Base-by-base conservation (phyloP, 1,140 invertebrate genomes). In the Rhopalosiphum maidis region DNA sequence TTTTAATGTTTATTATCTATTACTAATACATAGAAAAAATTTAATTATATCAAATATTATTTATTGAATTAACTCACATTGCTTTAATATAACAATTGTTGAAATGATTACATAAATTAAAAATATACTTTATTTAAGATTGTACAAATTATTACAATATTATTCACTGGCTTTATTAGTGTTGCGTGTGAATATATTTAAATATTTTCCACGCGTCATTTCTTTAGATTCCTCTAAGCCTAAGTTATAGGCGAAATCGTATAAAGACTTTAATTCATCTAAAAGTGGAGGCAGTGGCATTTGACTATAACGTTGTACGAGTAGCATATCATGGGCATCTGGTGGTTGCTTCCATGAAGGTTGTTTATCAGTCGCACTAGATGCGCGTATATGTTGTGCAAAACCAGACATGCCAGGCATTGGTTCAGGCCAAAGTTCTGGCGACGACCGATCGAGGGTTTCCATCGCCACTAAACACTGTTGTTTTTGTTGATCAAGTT, bases 191-290 rank as follows among this genome's bases (percentile, higher is more conserved):
- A 95, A 94, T 87, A 99, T 98, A 95, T 98, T 98, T 83, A 99
- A 96, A 95, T 99, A 98, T 96, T 99, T 99, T 68, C 98, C 98
- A 94, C 98, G 96, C 0, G 98, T 99, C 97, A 99, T 98, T 96
- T 99, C 99, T 95, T 98, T 98, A 1, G 98, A 97, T 96, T 99
- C 98, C 95, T 99, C 98, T 25, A 98, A 95, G 18, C 98, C 98
- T 41, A 99, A 95, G 95, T 99, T 98, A 95, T 99, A 99, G 15
- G 98, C 98, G 88, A 98, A 96, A 95, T 99, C 98, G 95, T 99
- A 98, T 41, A 99, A 95, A 94, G 98, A 98, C 95, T 98, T 98
- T 0, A 99, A 98, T 96, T 99, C 98, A 94, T 97, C 96, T 94
- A 99, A 97, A 60, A 99, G 95, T 94, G 91, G 91, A 41, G 48